These are phyloP conservation scores for Sebastes goodei DNA, from an alignment of 2,797 vertebrate species.

Conservation along the genomic window DNA sequence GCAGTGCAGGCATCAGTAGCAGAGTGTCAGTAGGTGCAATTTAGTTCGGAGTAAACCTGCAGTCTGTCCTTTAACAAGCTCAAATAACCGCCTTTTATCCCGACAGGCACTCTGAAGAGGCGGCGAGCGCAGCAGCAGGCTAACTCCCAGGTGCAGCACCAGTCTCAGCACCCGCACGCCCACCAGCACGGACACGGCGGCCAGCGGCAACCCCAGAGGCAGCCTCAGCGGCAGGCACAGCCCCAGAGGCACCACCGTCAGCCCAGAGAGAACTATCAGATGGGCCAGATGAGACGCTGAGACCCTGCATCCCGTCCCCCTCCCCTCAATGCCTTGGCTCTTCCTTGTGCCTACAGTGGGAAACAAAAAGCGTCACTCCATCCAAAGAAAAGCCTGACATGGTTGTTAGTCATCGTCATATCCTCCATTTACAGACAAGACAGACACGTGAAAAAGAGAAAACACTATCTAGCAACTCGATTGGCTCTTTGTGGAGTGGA, in stretches of 20 bases:
- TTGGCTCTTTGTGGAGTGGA: conserved; percentile 75
- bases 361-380: conserved; percentile 91
- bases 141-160: conserved; percentile 85
- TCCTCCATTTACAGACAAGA: conserved; percentile 69
- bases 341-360: conserved; percentile 99
- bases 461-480: conserved; percentile 59
- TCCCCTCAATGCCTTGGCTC: conserved; percentile 94
- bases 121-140: conserved; percentile 93
- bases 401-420: conserved; percentile 84
- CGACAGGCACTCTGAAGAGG: conserved; percentile 95
- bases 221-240: conserved; percentile 78
- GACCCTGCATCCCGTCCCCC: conserved; percentile 79
- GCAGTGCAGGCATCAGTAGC: not conserved
- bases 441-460: conserved; percentile 58
- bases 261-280: conserved; percentile 95
- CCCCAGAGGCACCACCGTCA: conserved; percentile 92
- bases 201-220: conserved; percentile 74
- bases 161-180: conserved; percentile 85
- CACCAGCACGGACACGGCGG: conserved; percentile 81
- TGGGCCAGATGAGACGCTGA: conserved; percentile 98
- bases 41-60: not conserved
- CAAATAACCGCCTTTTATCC: not conserved
- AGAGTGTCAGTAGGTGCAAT: not conserved
- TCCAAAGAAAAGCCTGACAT: conserved; percentile 95
- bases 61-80: not conserved